A percentile compares a stretch with the other conserved stretches of the same genome.
Conservation (phyloP, 2,888 invertebrate genomes). For the Beris morrisii region DNA sequence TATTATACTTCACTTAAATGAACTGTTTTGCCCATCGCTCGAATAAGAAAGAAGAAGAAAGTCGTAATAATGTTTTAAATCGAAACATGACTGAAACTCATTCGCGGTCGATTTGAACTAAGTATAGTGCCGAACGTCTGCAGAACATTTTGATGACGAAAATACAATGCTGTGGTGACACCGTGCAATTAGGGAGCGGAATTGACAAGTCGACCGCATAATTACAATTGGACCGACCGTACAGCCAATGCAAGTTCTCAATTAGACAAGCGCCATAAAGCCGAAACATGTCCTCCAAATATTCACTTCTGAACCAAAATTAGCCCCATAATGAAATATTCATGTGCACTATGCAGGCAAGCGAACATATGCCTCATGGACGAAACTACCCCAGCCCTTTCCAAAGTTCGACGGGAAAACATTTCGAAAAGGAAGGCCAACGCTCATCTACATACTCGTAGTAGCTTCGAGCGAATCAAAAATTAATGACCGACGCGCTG, state of each 20-base stretch:
- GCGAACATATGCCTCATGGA: too few relatives aligned
- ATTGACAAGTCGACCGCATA: conserved; percentile 28
- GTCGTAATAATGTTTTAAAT: too few relatives aligned
- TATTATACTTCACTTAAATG: too few relatives aligned
- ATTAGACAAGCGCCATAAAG: conserved; percentile 6
- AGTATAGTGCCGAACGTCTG: neutral
- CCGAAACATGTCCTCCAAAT: conserved; percentile 13
- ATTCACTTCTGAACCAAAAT: conserved; percentile 20
- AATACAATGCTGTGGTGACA: neutral
- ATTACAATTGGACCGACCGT: conserved; percentile 28
- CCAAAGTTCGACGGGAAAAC: too few relatives aligned
- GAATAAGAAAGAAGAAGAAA: too few relatives aligned
- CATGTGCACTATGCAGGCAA: conserved; percentile 2
- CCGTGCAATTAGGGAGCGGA: conserved; percentile 21
- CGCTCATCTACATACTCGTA: neutral
- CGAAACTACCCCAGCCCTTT: conserved; percentile 10
- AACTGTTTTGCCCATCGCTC: too few relatives aligned
- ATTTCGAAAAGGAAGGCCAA: too few relatives aligned
- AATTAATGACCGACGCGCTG: conserved; percentile 29
- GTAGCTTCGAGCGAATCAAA: conserved; percentile 18
- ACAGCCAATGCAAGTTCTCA: conserved; percentile 14
- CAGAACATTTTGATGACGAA: neutral
- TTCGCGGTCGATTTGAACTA: neutral
- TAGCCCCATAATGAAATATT: conserved; percentile 27
- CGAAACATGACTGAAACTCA: too few relatives aligned